Conservation (phyloP, 1,140 invertebrate genomes). For the Apolygus lucorum region DNA sequence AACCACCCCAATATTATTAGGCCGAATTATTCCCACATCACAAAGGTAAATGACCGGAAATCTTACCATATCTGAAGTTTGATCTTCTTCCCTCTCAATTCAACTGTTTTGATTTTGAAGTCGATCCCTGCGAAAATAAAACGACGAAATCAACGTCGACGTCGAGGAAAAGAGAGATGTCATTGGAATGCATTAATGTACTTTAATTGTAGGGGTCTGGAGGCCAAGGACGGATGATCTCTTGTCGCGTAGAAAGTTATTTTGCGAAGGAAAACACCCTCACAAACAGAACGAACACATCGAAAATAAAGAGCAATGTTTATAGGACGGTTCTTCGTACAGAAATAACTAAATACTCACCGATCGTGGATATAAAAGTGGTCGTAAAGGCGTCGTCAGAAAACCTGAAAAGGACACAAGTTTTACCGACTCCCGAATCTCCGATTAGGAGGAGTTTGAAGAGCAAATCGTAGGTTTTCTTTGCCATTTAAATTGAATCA, state of each 20-base stretch:
- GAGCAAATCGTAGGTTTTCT: slow-evolving; percentile 95
- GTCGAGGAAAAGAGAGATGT: neutral
- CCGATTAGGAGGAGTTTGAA: slow-evolving; percentile 97
- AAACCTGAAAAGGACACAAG: slow-evolving; percentile 95
- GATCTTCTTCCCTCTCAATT: slow-evolving; percentile 94
- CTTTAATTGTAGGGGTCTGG: neutral
- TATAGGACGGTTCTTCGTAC: too few species aligned
- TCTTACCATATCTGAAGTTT: slow-evolving; percentile 97
- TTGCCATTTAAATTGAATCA: slow-evolving; percentile 59
- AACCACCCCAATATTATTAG: too few species aligned
- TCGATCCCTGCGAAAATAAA: slow-evolving; percentile 75
- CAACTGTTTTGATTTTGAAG: slow-evolving; percentile 98
- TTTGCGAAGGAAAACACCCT: neutral
- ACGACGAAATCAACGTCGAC: neutral
- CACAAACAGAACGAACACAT: too few species aligned
- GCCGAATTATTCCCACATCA: too few species aligned
- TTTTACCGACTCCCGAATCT: slow-evolving; percentile 97
- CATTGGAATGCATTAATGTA: slow-evolving; percentile 11
- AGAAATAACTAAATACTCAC: too few species aligned
- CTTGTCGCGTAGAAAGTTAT: neutral
- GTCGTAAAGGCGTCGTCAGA: slow-evolving; percentile 97
- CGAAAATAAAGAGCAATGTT: too few species aligned
- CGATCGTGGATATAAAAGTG: slow-evolving; percentile 96
- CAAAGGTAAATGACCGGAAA: too few species aligned
- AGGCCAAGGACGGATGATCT: slow-evolving; percentile 18